Evolutionary conservation across 2,113 vertebrate species (phyloP), one percentile per base, ranked within the genome.

Genomic region (Crotalus viridis): DNA sequence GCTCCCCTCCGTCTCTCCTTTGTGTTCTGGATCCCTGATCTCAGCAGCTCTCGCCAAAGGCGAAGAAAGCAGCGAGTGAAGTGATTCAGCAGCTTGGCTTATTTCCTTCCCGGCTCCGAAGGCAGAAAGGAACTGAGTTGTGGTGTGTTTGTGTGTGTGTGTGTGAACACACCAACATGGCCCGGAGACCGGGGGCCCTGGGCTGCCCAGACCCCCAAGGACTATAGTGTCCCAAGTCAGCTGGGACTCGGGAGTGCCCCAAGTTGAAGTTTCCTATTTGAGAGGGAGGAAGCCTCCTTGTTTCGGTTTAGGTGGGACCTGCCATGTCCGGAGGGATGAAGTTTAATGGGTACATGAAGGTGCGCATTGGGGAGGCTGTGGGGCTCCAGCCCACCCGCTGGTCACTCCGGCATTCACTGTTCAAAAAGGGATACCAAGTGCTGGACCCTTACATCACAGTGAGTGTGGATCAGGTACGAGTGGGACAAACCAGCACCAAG

Each of bases 391-490:
- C 99, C 91, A 99, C 99, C 15, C 98, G 97, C 93, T 98, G 98
- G 97, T 98, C 99, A 43, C 97, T 98, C 91, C 98, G 99, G 12
- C 99, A 99, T 96, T 97, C 98, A 1, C 98, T 98, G 33, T 98
- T 99, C 95, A 99, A 99, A 96, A 98, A 98, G 96, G 99, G 99
- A 91, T 95, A 98, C 89, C 95, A 97, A 64, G 93, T 97, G 1
- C 95, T 99, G 97, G 99, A 99, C 95, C 99, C 99, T 3, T 99
- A 99, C 97, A 98, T 99, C 59, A 98, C 99, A 12, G 97, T 99
- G 94, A 99, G 99, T 94, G 99, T 99, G 97, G 99, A 99, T 97
- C 98, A 99, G 95, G 97, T 96, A 92, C 98, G 99, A 17, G 97
- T 99, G 2, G 99, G 99, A 81, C 99, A 99, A 95, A 99, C 99